Evolutionary conservation across 30 jellyfish, hydroid and myxozoan genomes (phyloP).

Genomic region (Rhopilema esculentum): DNA sequence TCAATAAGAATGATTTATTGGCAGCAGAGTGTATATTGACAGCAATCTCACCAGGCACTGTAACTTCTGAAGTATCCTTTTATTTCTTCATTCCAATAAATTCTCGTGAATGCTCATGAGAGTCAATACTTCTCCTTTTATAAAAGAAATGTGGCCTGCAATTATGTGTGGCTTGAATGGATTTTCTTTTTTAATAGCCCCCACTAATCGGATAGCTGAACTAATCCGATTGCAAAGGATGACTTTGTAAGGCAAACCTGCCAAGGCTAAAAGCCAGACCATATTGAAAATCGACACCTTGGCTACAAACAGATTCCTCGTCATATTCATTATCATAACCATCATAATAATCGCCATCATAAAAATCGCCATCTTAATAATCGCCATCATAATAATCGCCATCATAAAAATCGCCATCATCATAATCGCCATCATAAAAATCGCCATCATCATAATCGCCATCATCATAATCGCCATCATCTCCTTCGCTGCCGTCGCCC

Average conservation of each 20-base stretch:
- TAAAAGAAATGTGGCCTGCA: not conserved
- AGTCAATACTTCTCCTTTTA: not conserved
- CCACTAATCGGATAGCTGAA: constrained; percentile 40
- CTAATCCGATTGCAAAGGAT: constrained; percentile 31
- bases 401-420: no score
- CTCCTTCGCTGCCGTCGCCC: no score
- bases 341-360: not conserved
- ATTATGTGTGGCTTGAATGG: not conserved
- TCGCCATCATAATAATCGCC: no score
- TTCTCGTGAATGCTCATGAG: not conserved
- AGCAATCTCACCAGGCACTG: not conserved
- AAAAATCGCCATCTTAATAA: no score
- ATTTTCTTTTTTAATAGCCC: constrained; percentile 12
- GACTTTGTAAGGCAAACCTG: not conserved
- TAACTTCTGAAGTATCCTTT: not conserved
- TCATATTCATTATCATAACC: not conserved
- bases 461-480: constrained; percentile 1
- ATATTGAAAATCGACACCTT: not conserved
- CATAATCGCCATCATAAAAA: no score
- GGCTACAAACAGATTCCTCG: not conserved
- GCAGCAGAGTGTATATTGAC: no score
- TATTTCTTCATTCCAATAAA: not conserved
- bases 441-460: not conserved
- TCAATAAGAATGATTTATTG: no score
- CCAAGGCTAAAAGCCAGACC: constrained; percentile 12